Conservation (phyloP, 2,113 vertebrate species). For the Falco punctatus region DNA sequence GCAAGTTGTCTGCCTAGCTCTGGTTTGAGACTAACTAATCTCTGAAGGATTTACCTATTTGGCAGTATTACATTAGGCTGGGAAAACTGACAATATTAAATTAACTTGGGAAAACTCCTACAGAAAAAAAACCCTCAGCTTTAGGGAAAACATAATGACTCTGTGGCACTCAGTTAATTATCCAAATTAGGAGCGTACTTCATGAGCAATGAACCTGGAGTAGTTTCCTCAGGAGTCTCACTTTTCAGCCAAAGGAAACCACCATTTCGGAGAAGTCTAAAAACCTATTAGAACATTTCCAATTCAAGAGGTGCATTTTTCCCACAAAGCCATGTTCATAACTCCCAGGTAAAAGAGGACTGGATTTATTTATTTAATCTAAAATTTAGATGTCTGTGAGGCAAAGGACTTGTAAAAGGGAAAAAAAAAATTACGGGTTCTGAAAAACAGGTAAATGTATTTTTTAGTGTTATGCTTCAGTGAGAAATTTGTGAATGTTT, state of each 20-base stretch:
- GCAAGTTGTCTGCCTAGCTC: background rate
- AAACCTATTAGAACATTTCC: background rate
- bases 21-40: conserved; percentile 49
- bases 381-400: background rate
- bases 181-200: background rate
- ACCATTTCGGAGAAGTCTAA: background rate
- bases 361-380: background rate
- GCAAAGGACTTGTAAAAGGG: background rate
- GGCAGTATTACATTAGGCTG: conserved; percentile 55
- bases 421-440: background rate
- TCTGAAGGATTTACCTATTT: conserved; percentile 55
- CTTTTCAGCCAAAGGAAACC: background rate
- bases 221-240: background rate
- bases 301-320: background rate
- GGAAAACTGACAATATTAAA: conserved; percentile 33
- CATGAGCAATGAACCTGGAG: background rate
- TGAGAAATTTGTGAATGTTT: background rate
- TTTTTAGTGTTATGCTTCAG: background rate
- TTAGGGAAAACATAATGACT: conserved; percentile 35
- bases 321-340: background rate
- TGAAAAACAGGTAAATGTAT: background rate
- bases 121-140: background rate
- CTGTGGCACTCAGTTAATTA: background rate
- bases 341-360: background rate
- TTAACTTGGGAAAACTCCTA: conserved; percentile 52